A percentile compares a stretch with the other conserved stretches of the same genome.
These are phyloP conservation scores for Speoplatyrhinus poulsoni DNA, from an alignment of 2,113 vertebrate genomes.

Conservation along the genomic window DNA sequence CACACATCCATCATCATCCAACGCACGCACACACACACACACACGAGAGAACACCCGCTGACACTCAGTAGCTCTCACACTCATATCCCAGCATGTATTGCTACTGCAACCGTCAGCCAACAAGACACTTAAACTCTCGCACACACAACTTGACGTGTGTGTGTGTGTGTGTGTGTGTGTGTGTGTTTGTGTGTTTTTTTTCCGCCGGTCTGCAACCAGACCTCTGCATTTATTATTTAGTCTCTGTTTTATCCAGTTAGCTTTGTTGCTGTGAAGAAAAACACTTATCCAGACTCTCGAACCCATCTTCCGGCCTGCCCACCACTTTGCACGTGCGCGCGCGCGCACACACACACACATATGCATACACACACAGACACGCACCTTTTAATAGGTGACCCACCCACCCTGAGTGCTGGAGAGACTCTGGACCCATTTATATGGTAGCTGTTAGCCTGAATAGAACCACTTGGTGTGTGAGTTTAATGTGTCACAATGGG, in stretches of 20 bases:
- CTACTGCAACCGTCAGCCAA: constrained; percentile 14
- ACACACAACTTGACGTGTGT: background rate
- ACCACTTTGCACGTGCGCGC: too few relatives aligned
- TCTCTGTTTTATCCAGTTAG: constrained; percentile 5
- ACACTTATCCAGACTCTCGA: background rate
- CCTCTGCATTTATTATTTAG: constrained; percentile 18
- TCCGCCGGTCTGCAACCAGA: background rate
- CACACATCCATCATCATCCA: constrained; percentile 55
- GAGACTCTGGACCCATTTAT: background rate
- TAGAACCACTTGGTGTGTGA: background rate
- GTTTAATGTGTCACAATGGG: too few relatives aligned
- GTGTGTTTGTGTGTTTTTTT: background rate
- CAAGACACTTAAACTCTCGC: background rate
- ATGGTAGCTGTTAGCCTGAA: background rate
- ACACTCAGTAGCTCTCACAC: constrained; percentile 22
- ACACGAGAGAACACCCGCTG: background rate
- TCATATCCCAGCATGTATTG: constrained; percentile 27
- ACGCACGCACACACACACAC: constrained; percentile 31
- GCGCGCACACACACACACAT: background rate
- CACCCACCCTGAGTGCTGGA: background rate
- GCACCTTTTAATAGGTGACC: background rate
- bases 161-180: background rate
- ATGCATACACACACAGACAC: background rate
- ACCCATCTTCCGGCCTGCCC: background rate
- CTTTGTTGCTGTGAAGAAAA: background rate